Percentiles rank a stretch among this genome's conserved stretches.
Conservation (phyloP, 2,797 vertebrate genomes). For the Muraenolepis orangiensis region DNA sequence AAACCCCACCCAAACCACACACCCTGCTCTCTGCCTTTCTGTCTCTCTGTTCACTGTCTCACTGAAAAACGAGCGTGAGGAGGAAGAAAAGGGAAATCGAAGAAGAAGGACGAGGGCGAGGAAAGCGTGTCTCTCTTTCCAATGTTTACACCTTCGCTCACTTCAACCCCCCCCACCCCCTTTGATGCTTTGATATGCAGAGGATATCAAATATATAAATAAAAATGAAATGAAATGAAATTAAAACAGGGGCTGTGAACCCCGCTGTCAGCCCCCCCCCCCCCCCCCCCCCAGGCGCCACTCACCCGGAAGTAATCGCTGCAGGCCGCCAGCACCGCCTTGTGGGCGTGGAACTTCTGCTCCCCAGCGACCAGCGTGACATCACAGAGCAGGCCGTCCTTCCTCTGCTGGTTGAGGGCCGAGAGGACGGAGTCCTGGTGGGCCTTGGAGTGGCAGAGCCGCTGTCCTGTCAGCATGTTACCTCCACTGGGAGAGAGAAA, state of each 20-base stretch:
- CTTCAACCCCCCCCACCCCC: no score
- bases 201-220: no score
- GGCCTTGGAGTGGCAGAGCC: slow-evolving; percentile 93
- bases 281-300: slow-evolving; percentile 20
- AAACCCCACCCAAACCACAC: neutral
- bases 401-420: slow-evolving; percentile 95
- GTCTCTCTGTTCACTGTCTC: neutral
- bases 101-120: no score
- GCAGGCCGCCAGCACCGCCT: slow-evolving; percentile 93
- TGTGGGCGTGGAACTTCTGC: slow-evolving; percentile 95
- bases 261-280: no score
- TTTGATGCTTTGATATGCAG: neutral
- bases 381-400: slow-evolving; percentile 91
- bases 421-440: slow-evolving; percentile 91
- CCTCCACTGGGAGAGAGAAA: slow-evolving; percentile 68
- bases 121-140: no score
- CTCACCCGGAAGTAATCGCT: slow-evolving; percentile 97
- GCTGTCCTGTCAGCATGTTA: slow-evolving; percentile 96
- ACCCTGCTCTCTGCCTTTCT: neutral
- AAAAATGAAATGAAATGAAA: no score
- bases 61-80: no score
- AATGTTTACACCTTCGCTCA: no score
- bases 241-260: no score
- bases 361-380: slow-evolving; percentile 93
- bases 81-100: no score